Percentiles rank a stretch among this genome's conserved stretches.
phyloP scores from a whole-genome alignment of 2,888 invertebrate genomes.

The Aporophyla nigra region DNA sequence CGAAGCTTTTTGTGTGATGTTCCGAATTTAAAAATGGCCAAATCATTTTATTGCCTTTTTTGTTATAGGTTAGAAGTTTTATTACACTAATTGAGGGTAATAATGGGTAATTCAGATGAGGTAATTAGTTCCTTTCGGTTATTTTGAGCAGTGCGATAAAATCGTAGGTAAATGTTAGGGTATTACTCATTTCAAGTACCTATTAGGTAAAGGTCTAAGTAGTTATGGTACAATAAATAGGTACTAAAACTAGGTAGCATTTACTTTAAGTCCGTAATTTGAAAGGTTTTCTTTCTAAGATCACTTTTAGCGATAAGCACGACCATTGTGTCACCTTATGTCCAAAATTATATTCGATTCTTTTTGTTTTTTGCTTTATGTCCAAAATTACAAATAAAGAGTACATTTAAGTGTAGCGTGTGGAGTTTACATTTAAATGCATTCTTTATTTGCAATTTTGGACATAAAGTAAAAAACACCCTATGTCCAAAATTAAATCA shows the following conservation, averaged over 20 bases:
- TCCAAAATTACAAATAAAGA: too few species aligned
- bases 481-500: too few species aligned
- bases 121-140: constrained; percentile 15
- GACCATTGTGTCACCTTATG: too few species aligned
- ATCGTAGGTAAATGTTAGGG: constrained; percentile 1
- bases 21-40: constrained; percentile 66
- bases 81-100: constrained; percentile 27
- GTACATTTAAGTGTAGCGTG: too few species aligned
- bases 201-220: background rate
- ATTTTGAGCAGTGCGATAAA: constrained; percentile 26
- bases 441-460: too few species aligned
- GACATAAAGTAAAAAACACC: too few species aligned
- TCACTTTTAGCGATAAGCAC: too few species aligned
- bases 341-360: too few species aligned
- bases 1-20: constrained; percentile 76
- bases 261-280: background rate
- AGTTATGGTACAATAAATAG: background rate
- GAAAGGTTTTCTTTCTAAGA: background rate
- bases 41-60: constrained; percentile 66
- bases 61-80: constrained; percentile 27
- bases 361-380: too few species aligned
- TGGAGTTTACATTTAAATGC: too few species aligned
- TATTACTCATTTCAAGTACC: constrained; percentile 2
- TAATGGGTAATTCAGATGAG: constrained; percentile 28
- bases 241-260: background rate